Percentiles rank a stretch among this genome's conserved stretches.
Conservation (phyloP, 2,888 invertebrate species). For the Agriopis leucophaearia region DNA sequence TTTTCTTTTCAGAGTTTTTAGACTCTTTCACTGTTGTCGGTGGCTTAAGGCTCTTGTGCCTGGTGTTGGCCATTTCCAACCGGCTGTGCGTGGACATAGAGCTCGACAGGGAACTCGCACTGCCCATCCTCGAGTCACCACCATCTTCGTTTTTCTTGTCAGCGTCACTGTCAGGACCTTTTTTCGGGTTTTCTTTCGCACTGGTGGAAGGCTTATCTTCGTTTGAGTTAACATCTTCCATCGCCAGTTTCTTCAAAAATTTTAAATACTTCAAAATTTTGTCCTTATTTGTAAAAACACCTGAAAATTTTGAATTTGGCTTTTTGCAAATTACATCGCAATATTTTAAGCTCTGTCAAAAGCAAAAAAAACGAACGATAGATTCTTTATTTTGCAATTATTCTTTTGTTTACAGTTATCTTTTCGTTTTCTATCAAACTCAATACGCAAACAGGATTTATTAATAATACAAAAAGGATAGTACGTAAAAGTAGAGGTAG, state of each 20-base stretch:
- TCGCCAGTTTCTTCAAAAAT: slow-evolving; percentile 57
- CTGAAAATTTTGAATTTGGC: slow-evolving; percentile 8
- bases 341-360: slow-evolving; percentile 13
- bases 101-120: slow-evolving; percentile 50
- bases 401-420: slow-evolving; percentile 30
- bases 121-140: slow-evolving; percentile 38
- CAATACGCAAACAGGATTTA: not conserved
- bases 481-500: not conserved
- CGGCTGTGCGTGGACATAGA: slow-evolving; percentile 54
- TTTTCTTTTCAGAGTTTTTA: slow-evolving; percentile 49
- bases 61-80: slow-evolving; percentile 43
- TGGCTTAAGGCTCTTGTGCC: slow-evolving; percentile 44
- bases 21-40: slow-evolving; percentile 38
- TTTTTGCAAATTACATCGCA: slow-evolving; percentile 15
- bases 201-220: slow-evolving; percentile 57
- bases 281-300: slow-evolving; percentile 30
- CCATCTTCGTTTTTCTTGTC: slow-evolving; percentile 48
- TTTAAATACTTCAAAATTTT: slow-evolving; percentile 63
- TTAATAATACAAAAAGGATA: not conserved
- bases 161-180: slow-evolving; percentile 44
- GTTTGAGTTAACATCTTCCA: slow-evolving; percentile 62
- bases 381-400: slow-evolving; percentile 12
- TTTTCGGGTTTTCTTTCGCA: slow-evolving; percentile 53
- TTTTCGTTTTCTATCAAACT: not conserved
- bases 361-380: slow-evolving; percentile 8